Evolutionary conservation across 2,797 vertebrate species (phyloP).

Genomic region (Muscicapa comitata): DNA sequence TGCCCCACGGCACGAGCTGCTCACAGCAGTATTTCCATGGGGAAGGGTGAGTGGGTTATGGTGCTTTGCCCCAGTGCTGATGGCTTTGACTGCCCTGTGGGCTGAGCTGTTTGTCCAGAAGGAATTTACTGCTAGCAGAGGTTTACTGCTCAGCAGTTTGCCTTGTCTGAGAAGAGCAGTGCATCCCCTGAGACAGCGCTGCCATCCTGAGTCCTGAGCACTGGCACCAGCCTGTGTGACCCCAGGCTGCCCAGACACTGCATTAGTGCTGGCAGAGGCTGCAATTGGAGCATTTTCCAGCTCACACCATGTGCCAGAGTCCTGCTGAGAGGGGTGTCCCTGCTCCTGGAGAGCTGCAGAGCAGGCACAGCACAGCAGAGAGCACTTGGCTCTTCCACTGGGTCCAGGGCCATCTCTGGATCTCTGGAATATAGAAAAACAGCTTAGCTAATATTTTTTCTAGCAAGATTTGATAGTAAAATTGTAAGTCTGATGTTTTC

Average conservation of each 20-base stretch:
- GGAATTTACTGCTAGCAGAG: not conserved
- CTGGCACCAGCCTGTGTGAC: not conserved
- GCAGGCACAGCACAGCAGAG: not conserved
- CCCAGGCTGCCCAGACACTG: not conserved
- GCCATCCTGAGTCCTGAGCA: not conserved
- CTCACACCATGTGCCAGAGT: not conserved
- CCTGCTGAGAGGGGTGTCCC: not conserved
- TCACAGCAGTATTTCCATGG: not conserved
- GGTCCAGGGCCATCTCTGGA: not conserved
- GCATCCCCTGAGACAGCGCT: not conserved
- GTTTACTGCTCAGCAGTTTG: not conserved
- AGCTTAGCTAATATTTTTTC: not conserved
- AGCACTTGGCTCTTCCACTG: not conserved
- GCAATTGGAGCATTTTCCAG: not conserved
- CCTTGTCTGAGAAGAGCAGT: not conserved
- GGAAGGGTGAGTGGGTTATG: not conserved
- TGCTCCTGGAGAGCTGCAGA: not conserved
- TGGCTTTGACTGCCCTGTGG: not conserved
- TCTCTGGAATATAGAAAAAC: not conserved
- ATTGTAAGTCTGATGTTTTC: not conserved
- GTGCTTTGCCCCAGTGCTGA: not conserved
- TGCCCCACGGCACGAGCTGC: fast-evolving
- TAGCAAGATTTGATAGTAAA: not conserved
- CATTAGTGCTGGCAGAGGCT: too few relatives aligned
- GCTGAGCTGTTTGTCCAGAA: not conserved